Percentiles rank a stretch among this genome's conserved stretches.
phyloP scores from a whole-genome alignment of 2,113 vertebrate species.

The Thamnophis sirtalis region DNA sequence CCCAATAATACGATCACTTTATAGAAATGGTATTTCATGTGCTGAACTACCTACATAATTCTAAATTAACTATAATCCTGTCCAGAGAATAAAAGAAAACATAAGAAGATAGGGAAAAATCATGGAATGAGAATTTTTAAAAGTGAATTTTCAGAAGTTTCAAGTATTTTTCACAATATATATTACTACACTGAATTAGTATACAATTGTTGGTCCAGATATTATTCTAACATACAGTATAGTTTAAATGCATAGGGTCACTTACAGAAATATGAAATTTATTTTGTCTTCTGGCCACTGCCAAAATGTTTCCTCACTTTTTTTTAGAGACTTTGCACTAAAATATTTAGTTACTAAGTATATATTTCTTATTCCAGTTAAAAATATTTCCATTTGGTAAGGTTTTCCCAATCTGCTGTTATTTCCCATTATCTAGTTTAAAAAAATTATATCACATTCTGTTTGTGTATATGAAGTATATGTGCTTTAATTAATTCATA shows the following conservation, averaged over 20 bases:
- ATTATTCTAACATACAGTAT: not conserved
- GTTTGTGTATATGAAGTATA: not conserved
- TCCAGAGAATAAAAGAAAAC: not conserved
- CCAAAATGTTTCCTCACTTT: not conserved
- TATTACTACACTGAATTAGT: not conserved
- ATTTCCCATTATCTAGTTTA: not conserved
- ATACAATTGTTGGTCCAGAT: not conserved
- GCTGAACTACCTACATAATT: not conserved
- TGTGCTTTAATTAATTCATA: not conserved
- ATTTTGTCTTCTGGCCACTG: not conserved
- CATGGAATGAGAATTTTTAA: not conserved
- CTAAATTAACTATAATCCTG: not conserved
- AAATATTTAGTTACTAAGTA: not conserved
- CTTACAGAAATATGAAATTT: not conserved
- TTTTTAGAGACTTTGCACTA: not conserved
- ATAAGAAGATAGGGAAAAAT: not conserved
- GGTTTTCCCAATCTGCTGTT: not conserved
- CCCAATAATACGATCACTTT: not conserved
- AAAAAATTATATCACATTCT: not conserved
- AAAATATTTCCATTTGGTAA: not conserved
- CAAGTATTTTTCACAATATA: not conserved
- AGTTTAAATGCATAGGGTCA: not conserved
- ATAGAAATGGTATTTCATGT: not conserved
- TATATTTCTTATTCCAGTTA: not conserved
- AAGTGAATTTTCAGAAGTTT: not conserved